phyloP scores from a whole-genome alignment of 2,797 vertebrate species.

The Mus minutoides region DNA sequence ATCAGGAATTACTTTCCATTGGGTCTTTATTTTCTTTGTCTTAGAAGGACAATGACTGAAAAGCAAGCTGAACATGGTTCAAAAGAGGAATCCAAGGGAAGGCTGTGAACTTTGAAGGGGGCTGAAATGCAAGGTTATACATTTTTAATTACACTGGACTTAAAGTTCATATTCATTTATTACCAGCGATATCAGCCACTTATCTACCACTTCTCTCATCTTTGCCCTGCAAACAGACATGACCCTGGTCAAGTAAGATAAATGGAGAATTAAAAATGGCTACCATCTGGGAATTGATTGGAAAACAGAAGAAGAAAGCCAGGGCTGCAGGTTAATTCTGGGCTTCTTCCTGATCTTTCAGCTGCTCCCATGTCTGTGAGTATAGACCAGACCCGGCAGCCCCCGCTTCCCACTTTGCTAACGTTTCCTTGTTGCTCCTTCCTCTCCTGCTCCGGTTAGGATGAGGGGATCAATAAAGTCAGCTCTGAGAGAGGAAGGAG shows the following conservation, averaged over 20 bases:
- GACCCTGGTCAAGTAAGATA: conserved; percentile 75
- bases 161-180: conserved; percentile 73
- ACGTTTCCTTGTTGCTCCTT: conserved; percentile 2
- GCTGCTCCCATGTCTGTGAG: background rate
- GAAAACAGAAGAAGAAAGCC: conserved; percentile 8
- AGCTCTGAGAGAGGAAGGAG: conserved; percentile 84
- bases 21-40: conserved; percentile 62
- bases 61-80: conserved; percentile 42
- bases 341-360: background rate
- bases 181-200: conserved; percentile 65
- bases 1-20: conserved; percentile 39
- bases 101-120: conserved; percentile 71
- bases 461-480: conserved; percentile 83
- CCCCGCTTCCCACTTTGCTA: conserved; percentile 9
- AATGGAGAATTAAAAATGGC: conserved; percentile 72
- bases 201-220: conserved; percentile 73
- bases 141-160: conserved; percentile 76
- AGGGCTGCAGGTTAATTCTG: background rate
- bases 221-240: conserved; percentile 70
- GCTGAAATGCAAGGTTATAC: conserved; percentile 74
- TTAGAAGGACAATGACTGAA: conserved; percentile 64
- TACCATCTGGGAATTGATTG: conserved; percentile 67
- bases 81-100: conserved; percentile 68
- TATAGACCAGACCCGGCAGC: background rate
- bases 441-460: conserved; percentile 53